Percentiles rank a stretch among this genome's conserved stretches.
Evolutionary conservation across 2,113 vertebrate species (phyloP).

Genomic region (Lamprologus tigripictilis): DNA sequence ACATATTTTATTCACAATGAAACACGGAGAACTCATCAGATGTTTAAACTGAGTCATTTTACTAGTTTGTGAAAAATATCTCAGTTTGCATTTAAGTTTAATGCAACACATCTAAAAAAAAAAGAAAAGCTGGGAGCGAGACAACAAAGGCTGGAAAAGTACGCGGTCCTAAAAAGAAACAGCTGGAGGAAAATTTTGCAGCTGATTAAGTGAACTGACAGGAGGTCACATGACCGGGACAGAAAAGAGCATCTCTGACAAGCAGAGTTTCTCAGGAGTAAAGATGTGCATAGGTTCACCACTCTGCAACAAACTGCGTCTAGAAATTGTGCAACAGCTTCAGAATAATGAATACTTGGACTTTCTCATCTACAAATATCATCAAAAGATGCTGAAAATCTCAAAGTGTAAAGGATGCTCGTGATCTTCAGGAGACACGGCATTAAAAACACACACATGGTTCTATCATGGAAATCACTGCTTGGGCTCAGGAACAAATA

Average conservation of each 20-base stretch:
- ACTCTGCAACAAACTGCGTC: neutral
- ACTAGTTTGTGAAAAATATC: neutral
- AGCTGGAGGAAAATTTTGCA: neutral
- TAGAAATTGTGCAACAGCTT: neutral
- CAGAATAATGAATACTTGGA: neutral
- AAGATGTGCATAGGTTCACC: neutral
- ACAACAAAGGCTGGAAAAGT: neutral
- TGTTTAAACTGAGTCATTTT: neutral
- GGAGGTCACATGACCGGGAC: neutral
- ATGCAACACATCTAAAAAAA: neutral
- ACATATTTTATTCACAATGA: neutral
- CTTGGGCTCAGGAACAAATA: neutral
- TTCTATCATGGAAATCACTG: neutral
- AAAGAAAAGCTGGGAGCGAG: neutral
- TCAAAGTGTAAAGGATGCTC: neutral
- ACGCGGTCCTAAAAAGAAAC: neutral
- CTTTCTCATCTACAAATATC: neutral
- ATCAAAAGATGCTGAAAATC: neutral
- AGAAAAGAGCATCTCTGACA: neutral
- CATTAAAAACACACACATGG: rapidly evolving
- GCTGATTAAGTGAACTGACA: neutral
- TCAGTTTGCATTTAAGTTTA: neutral
- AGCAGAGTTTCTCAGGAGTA: neutral
- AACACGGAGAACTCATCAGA: neutral
- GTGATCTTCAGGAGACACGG: neutral